Evolutionary conservation across 2,113 vertebrate genomes (phyloP).

Genomic region (Progne subis): DNA sequence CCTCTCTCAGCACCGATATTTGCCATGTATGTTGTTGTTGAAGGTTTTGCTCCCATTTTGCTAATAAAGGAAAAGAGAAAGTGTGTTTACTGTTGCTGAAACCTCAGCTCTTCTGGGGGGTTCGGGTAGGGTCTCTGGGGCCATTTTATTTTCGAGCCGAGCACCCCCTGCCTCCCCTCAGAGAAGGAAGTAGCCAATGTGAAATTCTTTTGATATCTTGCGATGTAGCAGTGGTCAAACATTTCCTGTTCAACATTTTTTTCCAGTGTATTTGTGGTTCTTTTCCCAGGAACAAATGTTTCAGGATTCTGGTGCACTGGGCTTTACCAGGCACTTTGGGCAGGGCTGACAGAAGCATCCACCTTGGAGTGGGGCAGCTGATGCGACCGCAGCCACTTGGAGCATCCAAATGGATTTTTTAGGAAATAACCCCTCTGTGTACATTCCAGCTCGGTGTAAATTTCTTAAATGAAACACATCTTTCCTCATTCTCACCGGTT

Average conservation of each 20-base stretch:
- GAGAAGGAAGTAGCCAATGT: conserved; percentile 59
- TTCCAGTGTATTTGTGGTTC: conserved; percentile 50
- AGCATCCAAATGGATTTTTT: conserved; percentile 29
- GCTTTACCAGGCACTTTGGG: conserved; percentile 36
- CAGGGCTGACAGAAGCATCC: not conserved
- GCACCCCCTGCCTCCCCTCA: conserved; percentile 29
- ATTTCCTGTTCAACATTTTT: conserved; percentile 74
- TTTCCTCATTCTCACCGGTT: conserved; percentile 63
- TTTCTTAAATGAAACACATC: conserved; percentile 67
- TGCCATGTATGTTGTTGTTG: not conserved
- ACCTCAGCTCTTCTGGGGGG: not conserved
- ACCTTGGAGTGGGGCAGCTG: not conserved
- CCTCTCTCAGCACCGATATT: conserved; percentile 40
- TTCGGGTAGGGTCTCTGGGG: not conserved
- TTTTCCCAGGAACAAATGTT: conserved; percentile 66
- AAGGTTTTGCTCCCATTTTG: conserved; percentile 14
- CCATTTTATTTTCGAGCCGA: not conserved
- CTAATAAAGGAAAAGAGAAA: conserved; percentile 6
- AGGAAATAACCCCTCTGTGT: conserved; percentile 35
- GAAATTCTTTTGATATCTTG: conserved; percentile 77
- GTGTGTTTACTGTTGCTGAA: not conserved
- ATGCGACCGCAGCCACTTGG: not conserved
- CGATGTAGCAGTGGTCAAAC: conserved; percentile 75
- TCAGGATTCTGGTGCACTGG: conserved; percentile 23
- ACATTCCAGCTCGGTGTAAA: not conserved